phyloP scores from a whole-genome alignment of 2,888 invertebrate species.

The Campoplex capitator region DNA sequence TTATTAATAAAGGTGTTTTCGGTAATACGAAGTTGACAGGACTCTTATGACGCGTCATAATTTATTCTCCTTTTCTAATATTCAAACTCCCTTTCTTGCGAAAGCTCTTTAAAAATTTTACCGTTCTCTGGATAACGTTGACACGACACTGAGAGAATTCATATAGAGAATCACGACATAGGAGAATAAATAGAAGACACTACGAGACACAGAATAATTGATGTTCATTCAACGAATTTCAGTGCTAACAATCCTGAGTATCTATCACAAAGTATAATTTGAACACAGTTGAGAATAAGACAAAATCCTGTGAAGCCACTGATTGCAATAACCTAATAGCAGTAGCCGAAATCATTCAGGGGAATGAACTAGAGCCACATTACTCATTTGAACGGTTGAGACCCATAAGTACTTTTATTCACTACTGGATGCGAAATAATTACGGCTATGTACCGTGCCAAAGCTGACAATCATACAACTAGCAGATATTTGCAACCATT shows the following conservation, averaged over 20 bases:
- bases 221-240: neutral
- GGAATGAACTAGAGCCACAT: neutral
- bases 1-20: neutral
- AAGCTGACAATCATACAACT: neutral
- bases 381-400: neutral
- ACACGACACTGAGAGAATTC: neutral
- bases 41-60: neutral
- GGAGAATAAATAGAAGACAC: too few species aligned
- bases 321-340: neutral
- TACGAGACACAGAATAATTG: neutral
- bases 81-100: neutral
- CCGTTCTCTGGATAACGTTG: neutral
- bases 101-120: neutral
- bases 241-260: neutral
- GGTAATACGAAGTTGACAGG: neutral
- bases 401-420: neutral
- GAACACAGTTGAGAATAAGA: neutral
- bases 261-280: neutral
- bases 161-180: too few species aligned
- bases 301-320: neutral
- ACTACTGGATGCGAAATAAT: neutral
- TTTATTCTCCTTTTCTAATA: neutral
- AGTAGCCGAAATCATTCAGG: too few species aligned
- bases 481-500: neutral
- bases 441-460: neutral